Base-by-base conservation (phyloP, 2,888 invertebrate species). In the Aplocera efformata region DNA sequence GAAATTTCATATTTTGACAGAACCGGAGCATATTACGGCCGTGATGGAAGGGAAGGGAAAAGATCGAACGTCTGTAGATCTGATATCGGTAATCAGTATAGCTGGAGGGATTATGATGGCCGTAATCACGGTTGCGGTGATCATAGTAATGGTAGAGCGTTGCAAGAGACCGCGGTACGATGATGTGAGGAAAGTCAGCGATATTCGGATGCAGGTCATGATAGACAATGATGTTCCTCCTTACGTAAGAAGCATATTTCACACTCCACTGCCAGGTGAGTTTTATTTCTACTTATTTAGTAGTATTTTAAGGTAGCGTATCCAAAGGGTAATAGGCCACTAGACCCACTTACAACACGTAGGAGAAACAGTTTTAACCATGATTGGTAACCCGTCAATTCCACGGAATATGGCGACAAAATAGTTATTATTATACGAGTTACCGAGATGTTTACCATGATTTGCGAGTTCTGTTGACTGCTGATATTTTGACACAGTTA, bases 201-300 rank as follows among this genome's bases (percentile, higher is more conserved):
- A 85, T 54, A 77, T 88, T 31, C 67, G 79, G 50, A 88, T 86
- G 81, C 81, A 86, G 63, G 81, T 79, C 3, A 80, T 83, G 68
- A 80, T 81, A 27, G 84, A 83, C 50, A 79, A 79, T 31, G 77
- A 79, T 50, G 79, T 86, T 48, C 83, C 89, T n/a, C 89, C 89
- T 1, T 90, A 89, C 50, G 84, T 89, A 0, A 80, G 89, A 42
- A 90, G 89, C 55, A 90, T 90, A 33, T 90, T 90, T 43, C 90
- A 90, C 53, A 85, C 89, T 11, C 90, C 90, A 3, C 65, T 90
- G 44, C 90, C 90, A 67, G 90, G 90, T 90, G 71, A 65, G 54
- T 41, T 21, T 6, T 13, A 20, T 9, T 25, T n/a, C n/a, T n/a
- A n/a, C n/a, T n/a, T n/a, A n/a, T n/a, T n/a, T n/a, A n/a, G n/a